Evolutionary conservation across 2,888 invertebrate species (phyloP).

Genomic region (Molorchus minor): DNA sequence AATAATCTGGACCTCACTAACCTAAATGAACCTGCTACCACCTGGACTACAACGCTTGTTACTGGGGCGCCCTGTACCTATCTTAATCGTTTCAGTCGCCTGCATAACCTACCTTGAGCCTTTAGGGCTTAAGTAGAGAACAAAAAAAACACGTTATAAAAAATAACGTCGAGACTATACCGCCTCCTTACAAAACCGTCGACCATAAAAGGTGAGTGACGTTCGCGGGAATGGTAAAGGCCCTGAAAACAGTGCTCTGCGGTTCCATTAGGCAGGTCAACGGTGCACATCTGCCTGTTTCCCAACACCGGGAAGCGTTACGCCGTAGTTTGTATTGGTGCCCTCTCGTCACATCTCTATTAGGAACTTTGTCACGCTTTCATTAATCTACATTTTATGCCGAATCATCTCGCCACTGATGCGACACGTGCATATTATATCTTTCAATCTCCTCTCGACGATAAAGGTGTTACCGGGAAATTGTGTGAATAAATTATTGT

Average conservation of each 20-base stretch:
- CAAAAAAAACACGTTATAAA: too few relatives aligned
- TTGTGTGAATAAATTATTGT: background rate
- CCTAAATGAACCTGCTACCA: too few relatives aligned
- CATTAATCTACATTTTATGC: constrained; percentile 58
- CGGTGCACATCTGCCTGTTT: constrained; percentile 52
- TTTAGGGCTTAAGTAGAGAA: too few relatives aligned
- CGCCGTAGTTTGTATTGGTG: constrained; percentile 38
- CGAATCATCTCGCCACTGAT: constrained; percentile 49
- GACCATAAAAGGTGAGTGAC: constrained; percentile 40
- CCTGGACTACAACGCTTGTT: too few relatives aligned
- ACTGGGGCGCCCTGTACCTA: too few relatives aligned
- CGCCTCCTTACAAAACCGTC: constrained; percentile 10
- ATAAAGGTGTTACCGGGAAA: constrained; percentile 1
- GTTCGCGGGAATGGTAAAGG: constrained; percentile 46
- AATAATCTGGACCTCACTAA: too few relatives aligned
- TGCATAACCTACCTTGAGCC: too few relatives aligned
- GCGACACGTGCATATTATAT: constrained; percentile 50
- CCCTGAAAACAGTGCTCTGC: constrained; percentile 51
- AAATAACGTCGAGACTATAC: too few relatives aligned
- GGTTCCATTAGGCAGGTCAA: constrained; percentile 59
- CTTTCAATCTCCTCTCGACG: constrained; percentile 45
- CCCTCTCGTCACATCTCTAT: constrained; percentile 55
- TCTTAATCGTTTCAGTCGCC: too few relatives aligned
- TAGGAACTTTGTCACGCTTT: constrained; percentile 54
- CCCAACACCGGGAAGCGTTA: constrained; percentile 43